phyloP scores from a whole-genome alignment of 1,140 invertebrate genomes.

The Eumaeus atala region DNA sequence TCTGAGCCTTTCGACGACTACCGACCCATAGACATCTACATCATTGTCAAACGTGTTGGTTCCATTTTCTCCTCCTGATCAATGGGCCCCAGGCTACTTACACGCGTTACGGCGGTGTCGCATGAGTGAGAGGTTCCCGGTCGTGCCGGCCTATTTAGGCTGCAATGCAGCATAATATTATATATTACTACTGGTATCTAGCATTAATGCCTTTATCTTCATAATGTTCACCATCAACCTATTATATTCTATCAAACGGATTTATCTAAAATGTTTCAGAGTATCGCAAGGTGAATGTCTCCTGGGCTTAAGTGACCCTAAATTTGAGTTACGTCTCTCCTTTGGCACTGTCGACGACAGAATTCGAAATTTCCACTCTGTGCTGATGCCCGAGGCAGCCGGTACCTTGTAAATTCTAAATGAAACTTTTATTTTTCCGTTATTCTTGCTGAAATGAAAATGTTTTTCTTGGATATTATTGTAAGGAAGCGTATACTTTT shows the following conservation, averaged over 20 bases:
- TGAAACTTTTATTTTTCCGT: constrained; percentile 30
- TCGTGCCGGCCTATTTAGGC: no score
- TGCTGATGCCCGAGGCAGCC: constrained; percentile 17
- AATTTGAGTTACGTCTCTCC: constrained; percentile 25
- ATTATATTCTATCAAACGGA: background rate
- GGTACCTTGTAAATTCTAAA: constrained; percentile 29
- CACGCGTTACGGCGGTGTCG: no score
- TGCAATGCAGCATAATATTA: no score
- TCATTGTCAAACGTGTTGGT: no score
- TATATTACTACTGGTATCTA: no score
- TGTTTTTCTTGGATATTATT: constrained; percentile 16
- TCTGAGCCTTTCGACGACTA: no score
- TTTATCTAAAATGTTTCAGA: constrained; percentile 16
- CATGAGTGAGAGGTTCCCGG: no score
- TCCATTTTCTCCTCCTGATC: no score
- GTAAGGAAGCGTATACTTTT: background rate
- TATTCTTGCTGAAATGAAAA: constrained; percentile 15
- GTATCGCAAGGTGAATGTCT: constrained; percentile 6
- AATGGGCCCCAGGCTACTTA: no score
- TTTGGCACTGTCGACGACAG: constrained; percentile 25
- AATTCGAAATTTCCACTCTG: constrained; percentile 24
- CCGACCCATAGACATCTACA: no score
- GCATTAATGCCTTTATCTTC: no score
- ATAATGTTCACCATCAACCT: no score
- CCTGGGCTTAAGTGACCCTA: constrained; percentile 16